phyloP scores from a whole-genome alignment of 2,797 vertebrate species.

The Jordanella pulchra region DNA sequence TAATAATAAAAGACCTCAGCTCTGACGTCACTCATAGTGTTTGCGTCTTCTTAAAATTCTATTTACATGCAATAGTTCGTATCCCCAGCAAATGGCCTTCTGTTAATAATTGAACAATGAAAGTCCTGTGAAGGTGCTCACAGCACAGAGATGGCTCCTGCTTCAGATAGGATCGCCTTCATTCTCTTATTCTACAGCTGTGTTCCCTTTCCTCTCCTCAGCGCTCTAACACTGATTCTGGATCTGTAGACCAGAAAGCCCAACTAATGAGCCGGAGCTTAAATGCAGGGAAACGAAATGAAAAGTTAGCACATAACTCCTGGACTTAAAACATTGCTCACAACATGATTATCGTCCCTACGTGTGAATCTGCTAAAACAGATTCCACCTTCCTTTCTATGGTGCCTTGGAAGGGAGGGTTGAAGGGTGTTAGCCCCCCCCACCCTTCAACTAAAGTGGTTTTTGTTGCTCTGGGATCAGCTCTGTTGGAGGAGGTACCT shows the following conservation, averaged over 20 bases:
- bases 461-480: slow-evolving; percentile 36
- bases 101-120: slow-evolving; percentile 91
- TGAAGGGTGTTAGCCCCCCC: background rate
- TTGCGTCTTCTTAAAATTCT: slow-evolving; percentile 92
- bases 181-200: slow-evolving; percentile 21
- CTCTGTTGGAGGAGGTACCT: slow-evolving; percentile 20
- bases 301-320: slow-evolving; percentile 39
- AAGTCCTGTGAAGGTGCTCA: slow-evolving; percentile 84
- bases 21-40: slow-evolving; percentile 93
- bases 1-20: slow-evolving; percentile 83
- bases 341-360: slow-evolving; percentile 53
- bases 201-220: slow-evolving; percentile 70
- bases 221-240: slow-evolving; percentile 62
- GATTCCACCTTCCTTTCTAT: slow-evolving; percentile 14
- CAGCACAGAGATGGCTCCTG: slow-evolving; percentile 87
- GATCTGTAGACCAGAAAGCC: slow-evolving; percentile 57
- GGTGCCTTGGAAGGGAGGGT: background rate
- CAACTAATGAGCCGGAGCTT: slow-evolving; percentile 57
- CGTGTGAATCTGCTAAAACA: slow-evolving; percentile 37
- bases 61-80: slow-evolving; percentile 96
- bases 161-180: slow-evolving; percentile 56
- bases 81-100: slow-evolving; percentile 92
- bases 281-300: slow-evolving; percentile 49
- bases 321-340: slow-evolving; percentile 49
- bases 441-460: slow-evolving; percentile 29